These are phyloP conservation scores for Synergus itoensis DNA, from an alignment of 2,888 invertebrate genomes.

Conservation along the genomic window DNA sequence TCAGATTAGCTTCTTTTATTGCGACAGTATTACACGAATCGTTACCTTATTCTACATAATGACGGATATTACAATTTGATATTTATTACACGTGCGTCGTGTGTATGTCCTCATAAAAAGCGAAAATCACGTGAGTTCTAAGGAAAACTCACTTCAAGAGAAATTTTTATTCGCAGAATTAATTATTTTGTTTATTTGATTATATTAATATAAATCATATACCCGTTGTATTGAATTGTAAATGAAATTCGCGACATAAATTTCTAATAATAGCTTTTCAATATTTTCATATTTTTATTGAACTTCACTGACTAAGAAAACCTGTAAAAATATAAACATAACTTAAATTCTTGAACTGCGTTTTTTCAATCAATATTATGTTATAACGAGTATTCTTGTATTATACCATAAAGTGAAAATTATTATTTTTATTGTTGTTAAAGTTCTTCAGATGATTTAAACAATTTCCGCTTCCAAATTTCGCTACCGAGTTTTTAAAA, in stretches of 20 bases:
- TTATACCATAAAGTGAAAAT: not conserved
- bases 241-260: not conserved
- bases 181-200: not conserved
- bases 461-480: not conserved
- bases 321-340: not conserved
- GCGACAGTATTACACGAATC: not conserved
- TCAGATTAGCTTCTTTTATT: not conserved
- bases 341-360: not conserved
- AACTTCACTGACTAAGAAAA: conserved; percentile 13
- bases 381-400: not conserved
- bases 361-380: not conserved
- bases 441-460: not conserved
- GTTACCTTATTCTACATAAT: not conserved
- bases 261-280: not conserved
- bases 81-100: not conserved
- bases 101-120: not conserved
- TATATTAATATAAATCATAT: not conserved
- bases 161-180: not conserved
- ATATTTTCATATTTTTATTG: not conserved
- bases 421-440: not conserved
- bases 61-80: not conserved
- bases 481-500: no score
- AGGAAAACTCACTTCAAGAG: not conserved
- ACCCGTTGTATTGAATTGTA: not conserved
- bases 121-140: not conserved